Percentiles rank a stretch among this genome's conserved stretches.
These are phyloP conservation scores for Morpho helenor DNA, from an alignment of 2,888 invertebrate genomes.

Conservation along the genomic window DNA sequence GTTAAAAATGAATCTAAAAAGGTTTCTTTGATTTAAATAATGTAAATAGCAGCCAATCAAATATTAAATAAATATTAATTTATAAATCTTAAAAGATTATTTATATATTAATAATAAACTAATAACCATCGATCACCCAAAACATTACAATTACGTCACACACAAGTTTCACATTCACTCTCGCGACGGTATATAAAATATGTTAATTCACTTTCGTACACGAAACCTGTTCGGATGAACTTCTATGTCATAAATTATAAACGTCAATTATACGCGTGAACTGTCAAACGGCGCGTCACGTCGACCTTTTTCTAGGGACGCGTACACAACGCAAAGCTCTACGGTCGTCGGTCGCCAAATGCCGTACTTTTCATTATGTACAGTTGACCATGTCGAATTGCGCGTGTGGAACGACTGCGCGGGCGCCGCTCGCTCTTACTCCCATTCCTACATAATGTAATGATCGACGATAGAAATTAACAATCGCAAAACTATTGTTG, in stretches of 20 bases:
- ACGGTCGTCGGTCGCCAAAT: constrained; percentile 43
- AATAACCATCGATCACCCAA: constrained; percentile 46
- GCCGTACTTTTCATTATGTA: constrained; percentile 54
- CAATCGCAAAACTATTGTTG: constrained; percentile 37
- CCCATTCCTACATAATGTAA: constrained; percentile 71
- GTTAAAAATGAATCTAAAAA: too few species aligned
- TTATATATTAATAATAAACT: background rate
- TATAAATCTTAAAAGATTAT: background rate
- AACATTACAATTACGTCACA: constrained; percentile 54
- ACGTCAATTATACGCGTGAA: constrained; percentile 45
- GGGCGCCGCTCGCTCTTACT: constrained; percentile 69
- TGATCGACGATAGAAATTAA: constrained; percentile 60
- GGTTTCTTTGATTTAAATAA: background rate
- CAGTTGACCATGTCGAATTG: constrained; percentile 76
- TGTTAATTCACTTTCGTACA: constrained; percentile 71
- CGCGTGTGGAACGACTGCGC: constrained; percentile 70
- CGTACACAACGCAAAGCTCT: constrained; percentile 22
- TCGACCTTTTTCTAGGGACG: constrained; percentile 7
- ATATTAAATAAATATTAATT: background rate
- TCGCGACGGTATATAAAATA: constrained; percentile 51
- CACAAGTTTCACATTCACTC: constrained; percentile 67
- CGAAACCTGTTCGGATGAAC: constrained; percentile 52
- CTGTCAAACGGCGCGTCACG: constrained; percentile 32
- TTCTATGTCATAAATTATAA: constrained; percentile 31
- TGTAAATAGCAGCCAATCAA: constrained; percentile 14